Base-by-base conservation (phyloP, 2,888 invertebrate genomes). In the Penaeus monodon region DNA sequence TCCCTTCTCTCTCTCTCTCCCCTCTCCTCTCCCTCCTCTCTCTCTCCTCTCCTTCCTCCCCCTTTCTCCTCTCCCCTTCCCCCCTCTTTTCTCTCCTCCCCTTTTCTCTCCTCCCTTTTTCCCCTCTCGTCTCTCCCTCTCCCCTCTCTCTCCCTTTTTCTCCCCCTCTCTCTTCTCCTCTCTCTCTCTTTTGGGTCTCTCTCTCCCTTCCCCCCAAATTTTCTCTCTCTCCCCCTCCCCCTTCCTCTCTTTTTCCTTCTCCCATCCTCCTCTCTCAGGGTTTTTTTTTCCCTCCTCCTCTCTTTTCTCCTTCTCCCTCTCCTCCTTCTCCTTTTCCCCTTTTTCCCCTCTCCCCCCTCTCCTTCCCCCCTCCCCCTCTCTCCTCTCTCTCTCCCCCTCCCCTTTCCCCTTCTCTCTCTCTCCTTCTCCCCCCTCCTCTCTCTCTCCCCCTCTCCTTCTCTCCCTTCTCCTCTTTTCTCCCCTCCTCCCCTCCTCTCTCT, bases 221-320 rank as follows among this genome's bases (percentile, higher is more conserved):
- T 24, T 57, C 44, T 33, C 77, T 49, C 49, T 27, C 57, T 29
- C 24, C 27, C 22, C 14, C 74, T 22, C 1, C 29, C 49, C 14
- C 0, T 14, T 2, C 0, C 14, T 7, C 49, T 0, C 2, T 14
- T 14, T 2, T 38, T 6, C 7, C 2, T 57, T 14, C 49, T 0
- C 63, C 7, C 6, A 6, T 7, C 8, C 8, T 8, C 8, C 38
- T 38, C 0, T 0, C 8, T 38, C 38, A 2, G 0, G 7, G n/a
- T n/a, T n/a, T n/a, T n/a, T n/a, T n/a, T n/a, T 57, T 27, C 17
- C 24, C 27, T 17, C 14, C 74, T 38, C 20, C 29, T 33, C 17
- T 7, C n/a, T 6, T 12, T 63, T 4, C 2, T 29, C 44, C 24
- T 24, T 33, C 77, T n/a, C 49, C 27, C 57, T 20, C 24, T 57